Evolutionary conservation across 2,888 invertebrate genomes (phyloP).

Genomic region (Diaphora mendica): DNA sequence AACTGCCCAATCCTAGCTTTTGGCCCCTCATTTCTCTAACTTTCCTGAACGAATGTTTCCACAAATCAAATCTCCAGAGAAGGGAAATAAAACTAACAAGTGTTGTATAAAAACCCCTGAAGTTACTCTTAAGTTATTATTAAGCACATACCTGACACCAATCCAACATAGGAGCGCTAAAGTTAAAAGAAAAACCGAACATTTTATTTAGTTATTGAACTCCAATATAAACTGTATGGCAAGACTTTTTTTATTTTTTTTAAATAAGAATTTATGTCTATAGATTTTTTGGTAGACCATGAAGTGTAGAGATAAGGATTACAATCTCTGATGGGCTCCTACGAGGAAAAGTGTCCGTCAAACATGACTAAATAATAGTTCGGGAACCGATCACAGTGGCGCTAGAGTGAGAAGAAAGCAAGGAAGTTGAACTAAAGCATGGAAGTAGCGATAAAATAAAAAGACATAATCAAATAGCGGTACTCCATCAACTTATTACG

Average conservation of each 20-base stretch:
- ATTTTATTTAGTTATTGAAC: slow-evolving; percentile 37
- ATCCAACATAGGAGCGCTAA: slow-evolving; percentile 21
- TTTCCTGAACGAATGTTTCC: background rate
- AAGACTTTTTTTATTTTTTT: slow-evolving; percentile 40
- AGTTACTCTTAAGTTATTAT: slow-evolving; percentile 4
- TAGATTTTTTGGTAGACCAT: too few species aligned
- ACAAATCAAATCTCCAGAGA: slow-evolving; percentile 9
- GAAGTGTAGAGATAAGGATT: too few species aligned
- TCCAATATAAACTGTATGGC: slow-evolving; percentile 22
- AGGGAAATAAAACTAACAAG: background rate
- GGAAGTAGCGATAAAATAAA: too few species aligned
- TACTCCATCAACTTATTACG: too few species aligned
- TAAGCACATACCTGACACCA: slow-evolving; percentile 19
- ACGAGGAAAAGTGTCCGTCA: too few species aligned
- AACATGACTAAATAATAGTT: too few species aligned
- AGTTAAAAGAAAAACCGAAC: slow-evolving; percentile 29
- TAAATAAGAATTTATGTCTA: slow-evolving; percentile 22
- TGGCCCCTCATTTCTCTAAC: background rate
- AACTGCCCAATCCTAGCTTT: background rate
- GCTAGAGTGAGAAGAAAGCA: too few species aligned
- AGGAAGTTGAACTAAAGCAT: too few species aligned
- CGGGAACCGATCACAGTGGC: too few species aligned
- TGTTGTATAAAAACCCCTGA: background rate
- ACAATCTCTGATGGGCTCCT: too few species aligned
- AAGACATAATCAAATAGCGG: too few species aligned